These are phyloP conservation scores for Caenorhabditis briggsae DNA, from an alignment of 1,140 invertebrate species.

Conservation along the genomic window DNA sequence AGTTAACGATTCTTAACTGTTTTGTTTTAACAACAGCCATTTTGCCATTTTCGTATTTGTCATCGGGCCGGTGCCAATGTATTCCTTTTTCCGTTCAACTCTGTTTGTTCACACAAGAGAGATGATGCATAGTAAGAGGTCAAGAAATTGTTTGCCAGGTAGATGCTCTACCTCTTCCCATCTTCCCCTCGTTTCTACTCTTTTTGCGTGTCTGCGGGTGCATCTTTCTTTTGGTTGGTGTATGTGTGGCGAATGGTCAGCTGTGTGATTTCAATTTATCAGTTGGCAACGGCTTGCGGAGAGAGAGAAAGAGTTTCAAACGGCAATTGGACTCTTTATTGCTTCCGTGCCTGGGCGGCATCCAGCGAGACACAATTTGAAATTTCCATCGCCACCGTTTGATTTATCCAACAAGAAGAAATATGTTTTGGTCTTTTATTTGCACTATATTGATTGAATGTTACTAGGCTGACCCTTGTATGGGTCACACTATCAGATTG, in stretches of 20 bases:
- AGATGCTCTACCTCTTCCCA: conserved; percentile 29
- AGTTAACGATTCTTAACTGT: no score
- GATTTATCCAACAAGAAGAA: background rate
- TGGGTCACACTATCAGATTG: no score
- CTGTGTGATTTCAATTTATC: conserved; percentile 52
- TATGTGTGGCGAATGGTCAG: conserved; percentile 46
- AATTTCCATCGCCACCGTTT: background rate
- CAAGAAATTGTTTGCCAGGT: conserved; percentile 53
- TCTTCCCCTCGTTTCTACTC: background rate
- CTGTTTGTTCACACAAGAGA: conserved; percentile 43
- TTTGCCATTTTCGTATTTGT: no score
- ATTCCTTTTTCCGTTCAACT: conserved; percentile 3
- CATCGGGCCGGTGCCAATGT: conserved; percentile 4
- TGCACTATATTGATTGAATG: background rate
- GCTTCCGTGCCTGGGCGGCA: background rate
- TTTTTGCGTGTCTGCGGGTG: background rate
- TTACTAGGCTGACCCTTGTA: background rate
- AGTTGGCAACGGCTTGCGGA: conserved; percentile 18
- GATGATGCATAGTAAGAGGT: conserved; percentile 53
- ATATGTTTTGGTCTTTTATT: conserved; percentile 1
- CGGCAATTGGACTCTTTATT: conserved; percentile 41
- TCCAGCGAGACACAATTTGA: background rate
- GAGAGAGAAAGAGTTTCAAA: conserved; percentile 11
- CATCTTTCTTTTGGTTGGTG: no score
- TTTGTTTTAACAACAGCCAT: no score